phyloP scores from a whole-genome alignment of 2,797 vertebrate genomes.

The Poeciliopsis turneri region DNA sequence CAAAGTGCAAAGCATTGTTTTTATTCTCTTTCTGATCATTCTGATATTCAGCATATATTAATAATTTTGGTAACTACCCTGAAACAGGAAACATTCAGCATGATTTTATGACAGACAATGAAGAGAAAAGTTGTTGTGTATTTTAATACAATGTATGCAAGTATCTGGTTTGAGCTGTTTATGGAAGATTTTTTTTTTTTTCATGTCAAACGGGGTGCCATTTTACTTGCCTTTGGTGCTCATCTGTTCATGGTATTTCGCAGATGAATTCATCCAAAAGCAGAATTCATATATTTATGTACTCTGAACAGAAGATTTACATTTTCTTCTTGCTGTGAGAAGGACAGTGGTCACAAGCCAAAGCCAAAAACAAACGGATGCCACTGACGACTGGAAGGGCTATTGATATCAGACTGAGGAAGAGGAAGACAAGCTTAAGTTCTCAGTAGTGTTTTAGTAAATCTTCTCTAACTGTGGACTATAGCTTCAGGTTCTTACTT shows the following conservation, averaged over 20 bases:
- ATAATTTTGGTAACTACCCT: not conserved
- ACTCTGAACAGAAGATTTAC: slow-evolving; percentile 38
- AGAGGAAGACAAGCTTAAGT: slow-evolving; percentile 37
- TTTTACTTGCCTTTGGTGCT: slow-evolving; percentile 68
- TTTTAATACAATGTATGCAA: not conserved
- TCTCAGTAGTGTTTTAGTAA: slow-evolving; percentile 51
- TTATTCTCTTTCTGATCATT: not conserved
- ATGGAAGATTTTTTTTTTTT: slow-evolving; percentile 59
- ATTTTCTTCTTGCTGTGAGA: slow-evolving; percentile 23
- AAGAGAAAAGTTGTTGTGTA: not conserved
- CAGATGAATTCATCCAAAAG: slow-evolving; percentile 54
- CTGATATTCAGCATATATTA: not conserved
- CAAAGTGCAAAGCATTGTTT: not conserved
- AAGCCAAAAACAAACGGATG: slow-evolving; percentile 45
- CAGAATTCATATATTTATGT: slow-evolving; percentile 45
- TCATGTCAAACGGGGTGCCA: slow-evolving; percentile 54
- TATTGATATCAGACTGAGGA: slow-evolving; percentile 33
- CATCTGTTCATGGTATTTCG: slow-evolving; percentile 44
- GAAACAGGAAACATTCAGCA: not conserved
- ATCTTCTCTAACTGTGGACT: slow-evolving; percentile 58
- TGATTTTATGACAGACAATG: not conserved
- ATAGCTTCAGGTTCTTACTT: slow-evolving; percentile 29
- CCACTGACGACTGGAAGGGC: slow-evolving; percentile 60
- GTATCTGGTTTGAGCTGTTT: slow-evolving; percentile 22
- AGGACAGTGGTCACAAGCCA: slow-evolving; percentile 40